These are phyloP conservation scores for Acanthurus leucopareius DNA, from an alignment of 2,797 vertebrate species.

Conservation along the genomic window DNA sequence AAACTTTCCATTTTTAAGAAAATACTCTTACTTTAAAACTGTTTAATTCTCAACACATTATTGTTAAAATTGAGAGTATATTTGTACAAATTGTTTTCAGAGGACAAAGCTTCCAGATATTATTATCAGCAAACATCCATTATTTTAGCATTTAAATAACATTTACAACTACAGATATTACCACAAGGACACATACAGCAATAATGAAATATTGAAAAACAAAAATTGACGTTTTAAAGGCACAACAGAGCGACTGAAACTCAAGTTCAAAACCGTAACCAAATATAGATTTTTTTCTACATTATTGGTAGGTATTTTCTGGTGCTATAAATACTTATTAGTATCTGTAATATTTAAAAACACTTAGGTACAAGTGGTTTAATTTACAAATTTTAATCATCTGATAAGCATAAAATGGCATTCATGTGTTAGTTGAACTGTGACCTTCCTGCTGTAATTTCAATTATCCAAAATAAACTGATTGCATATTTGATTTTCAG, in stretches of 20 bases:
- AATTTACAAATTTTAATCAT: background rate
- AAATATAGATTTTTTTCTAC: background rate
- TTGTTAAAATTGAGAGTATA: background rate
- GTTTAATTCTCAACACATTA: background rate
- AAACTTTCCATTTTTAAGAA: constrained; percentile 1
- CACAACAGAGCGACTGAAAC: background rate
- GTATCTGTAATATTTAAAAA: background rate
- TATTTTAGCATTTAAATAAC: background rate
- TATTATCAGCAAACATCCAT: background rate
- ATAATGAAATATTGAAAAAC: background rate
- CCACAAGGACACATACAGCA: too few relatives aligned
- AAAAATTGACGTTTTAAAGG: background rate
- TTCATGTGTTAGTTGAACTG: background rate
- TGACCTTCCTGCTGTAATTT: constrained; percentile 2
- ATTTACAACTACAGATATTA: too few relatives aligned
- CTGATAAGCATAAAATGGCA: background rate
- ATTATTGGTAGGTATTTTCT: background rate
- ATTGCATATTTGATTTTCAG: constrained; percentile 31
- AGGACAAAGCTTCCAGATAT: background rate
- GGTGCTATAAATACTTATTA: background rate
- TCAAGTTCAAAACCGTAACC: background rate
- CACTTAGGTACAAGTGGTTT: background rate
- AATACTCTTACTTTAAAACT: background rate
- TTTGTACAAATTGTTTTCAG: background rate
- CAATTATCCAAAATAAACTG: constrained; percentile 1